These are phyloP conservation scores for Psittacula echo DNA, from an alignment of 2,797 vertebrate genomes.

Conservation along the genomic window DNA sequence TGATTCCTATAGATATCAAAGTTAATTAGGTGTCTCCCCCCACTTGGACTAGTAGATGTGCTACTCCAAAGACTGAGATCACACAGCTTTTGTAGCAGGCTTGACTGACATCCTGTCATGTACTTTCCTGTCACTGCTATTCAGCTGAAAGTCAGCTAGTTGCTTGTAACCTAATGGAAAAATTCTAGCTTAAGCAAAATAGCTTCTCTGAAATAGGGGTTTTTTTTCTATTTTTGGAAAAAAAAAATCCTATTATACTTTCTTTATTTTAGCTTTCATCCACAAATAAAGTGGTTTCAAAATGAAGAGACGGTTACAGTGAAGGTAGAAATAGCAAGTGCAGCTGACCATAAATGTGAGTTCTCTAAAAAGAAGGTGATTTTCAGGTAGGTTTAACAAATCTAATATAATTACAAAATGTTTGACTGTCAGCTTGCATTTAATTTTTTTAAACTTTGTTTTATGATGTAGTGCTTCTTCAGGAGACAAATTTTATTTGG, in stretches of 20 bases:
- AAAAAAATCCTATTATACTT: neutral
- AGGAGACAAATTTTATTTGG: conserved; percentile 73
- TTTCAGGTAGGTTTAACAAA: conserved; percentile 75
- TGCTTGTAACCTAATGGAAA: neutral
- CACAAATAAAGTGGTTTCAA: conserved; percentile 81
- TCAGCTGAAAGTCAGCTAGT: neutral
- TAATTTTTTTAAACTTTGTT: neutral
- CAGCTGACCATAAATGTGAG: conserved; percentile 62
- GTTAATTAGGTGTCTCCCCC: neutral
- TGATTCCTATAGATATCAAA: neutral
- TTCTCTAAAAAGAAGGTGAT: conserved; percentile 73
- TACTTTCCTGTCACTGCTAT: neutral
- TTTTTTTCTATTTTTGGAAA: neutral
- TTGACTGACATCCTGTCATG: neutral
- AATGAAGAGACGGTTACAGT: conserved; percentile 67
- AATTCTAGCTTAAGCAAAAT: neutral
- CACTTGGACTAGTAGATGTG: neutral
- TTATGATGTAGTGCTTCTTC: conserved; percentile 68
- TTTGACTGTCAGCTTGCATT: neutral
- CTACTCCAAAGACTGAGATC: neutral
- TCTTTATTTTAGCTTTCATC: conserved; percentile 71
- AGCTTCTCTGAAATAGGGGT: neutral
- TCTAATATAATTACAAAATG: neutral
- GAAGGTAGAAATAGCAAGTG: conserved; percentile 64
- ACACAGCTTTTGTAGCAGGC: neutral